Percentiles rank a stretch among this genome's conserved stretches.
Evolutionary conservation across 2,888 invertebrate genomes (phyloP).

Genomic region (Hypselothyrea guttata): DNA sequence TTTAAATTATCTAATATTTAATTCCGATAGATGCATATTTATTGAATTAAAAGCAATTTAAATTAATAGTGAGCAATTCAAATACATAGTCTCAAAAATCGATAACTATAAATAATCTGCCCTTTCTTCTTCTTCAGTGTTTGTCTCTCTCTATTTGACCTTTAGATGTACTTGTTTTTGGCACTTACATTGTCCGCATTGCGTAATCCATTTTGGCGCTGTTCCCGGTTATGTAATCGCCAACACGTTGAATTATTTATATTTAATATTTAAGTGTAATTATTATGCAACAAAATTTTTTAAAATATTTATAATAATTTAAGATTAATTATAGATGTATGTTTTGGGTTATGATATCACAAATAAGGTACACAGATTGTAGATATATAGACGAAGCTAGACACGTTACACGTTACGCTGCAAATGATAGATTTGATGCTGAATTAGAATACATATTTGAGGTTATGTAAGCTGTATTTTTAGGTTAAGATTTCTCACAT

Average conservation of each 20-base stretch:
- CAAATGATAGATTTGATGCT: slow-evolving; percentile 7
- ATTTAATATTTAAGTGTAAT: slow-evolving; percentile 12
- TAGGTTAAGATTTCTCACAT: slow-evolving; percentile 34
- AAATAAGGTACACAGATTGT: slow-evolving; percentile 76
- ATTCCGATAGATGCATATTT: too few species aligned
- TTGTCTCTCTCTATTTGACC: slow-evolving; percentile 55
- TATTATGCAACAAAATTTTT: not conserved
- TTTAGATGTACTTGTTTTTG: slow-evolving; percentile 9
- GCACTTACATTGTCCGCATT: slow-evolving; percentile 59
- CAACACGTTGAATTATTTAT: slow-evolving; percentile 15
- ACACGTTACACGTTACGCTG: slow-evolving; percentile 61
- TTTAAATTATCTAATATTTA: too few species aligned
- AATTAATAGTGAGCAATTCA: too few species aligned
- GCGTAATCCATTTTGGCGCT: slow-evolving; percentile 63
- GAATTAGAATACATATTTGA: slow-evolving; percentile 12
- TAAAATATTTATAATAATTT: slow-evolving; percentile 9
- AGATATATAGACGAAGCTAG: slow-evolving; percentile 50
- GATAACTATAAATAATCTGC: slow-evolving; percentile 1
- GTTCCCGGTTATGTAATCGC: slow-evolving; percentile 55
- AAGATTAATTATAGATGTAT: slow-evolving; percentile 3
- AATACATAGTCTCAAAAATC: too few species aligned
- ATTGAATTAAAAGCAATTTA: too few species aligned
- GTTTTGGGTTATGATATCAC: slow-evolving; percentile 72
- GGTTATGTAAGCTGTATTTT: slow-evolving; percentile 5
- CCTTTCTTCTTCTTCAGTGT: not conserved